Base-by-base conservation (phyloP, 2,113 vertebrate genomes). In the Gila orcuttii region DNA sequence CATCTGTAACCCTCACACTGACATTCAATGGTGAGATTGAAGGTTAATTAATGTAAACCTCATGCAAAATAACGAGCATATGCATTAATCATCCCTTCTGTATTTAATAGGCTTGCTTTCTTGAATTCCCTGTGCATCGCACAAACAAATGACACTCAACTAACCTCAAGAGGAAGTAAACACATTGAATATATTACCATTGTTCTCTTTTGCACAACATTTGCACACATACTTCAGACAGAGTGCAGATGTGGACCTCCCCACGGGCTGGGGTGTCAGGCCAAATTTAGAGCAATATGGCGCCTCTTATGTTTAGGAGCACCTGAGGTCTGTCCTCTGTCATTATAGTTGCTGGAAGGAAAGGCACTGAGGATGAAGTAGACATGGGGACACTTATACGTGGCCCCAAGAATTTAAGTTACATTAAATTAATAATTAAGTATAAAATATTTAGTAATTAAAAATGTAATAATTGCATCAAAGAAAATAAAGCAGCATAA, bases 81-180 rank as follows among this genome's bases (percentile, higher is more conserved):
- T 91, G 89, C 89, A 93, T 92, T 90, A 90, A 93, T 92, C 89
- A 92, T 90, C 87, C 89, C 89, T 89, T 91, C 81, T 91, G 89
- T 88, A 87, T 92, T 93, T 90, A 89, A 92, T 90, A 86, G 84
- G 77, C 74, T 74, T 21, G 81, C 76, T 73, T 73, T 87, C 87
- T 39, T 47, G 15, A 82, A 83, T 19, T 45, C 50, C 39, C 55
- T 62, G 42, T 57, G 55, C 39, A 55, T 45, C 2, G 28, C 75
- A 59, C 28, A 76, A 42, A 19, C 17, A 21, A 79, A 82, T 73
- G 42, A 31, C 52, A 60, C 28, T 23, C 60, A 79, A 52, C 60
- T 86, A n/a, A 8, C 42, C 12, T 74, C 33, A 82, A 52, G 39
- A 80, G 17, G 19, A 25, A 68, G 80, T 64, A 71, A 83, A 89